Conservation (phyloP, 2,797 vertebrate species). For the Sparus aurata region DNA sequence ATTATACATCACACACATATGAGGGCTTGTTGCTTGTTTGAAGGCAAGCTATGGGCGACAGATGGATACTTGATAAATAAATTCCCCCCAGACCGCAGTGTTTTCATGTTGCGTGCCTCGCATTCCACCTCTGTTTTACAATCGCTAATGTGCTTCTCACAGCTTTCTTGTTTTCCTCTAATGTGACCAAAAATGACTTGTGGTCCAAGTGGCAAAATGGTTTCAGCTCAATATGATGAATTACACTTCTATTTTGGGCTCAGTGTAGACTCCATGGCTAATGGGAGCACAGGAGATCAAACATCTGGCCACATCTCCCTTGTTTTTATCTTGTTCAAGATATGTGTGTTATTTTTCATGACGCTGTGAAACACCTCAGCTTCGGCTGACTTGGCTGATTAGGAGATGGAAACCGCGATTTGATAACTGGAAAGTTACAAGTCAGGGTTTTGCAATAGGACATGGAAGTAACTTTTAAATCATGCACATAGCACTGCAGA, state of each 20-base stretch:
- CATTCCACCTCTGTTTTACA: conserved; percentile 86
- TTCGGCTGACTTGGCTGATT: conserved; percentile 45
- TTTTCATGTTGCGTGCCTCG: conserved; percentile 84
- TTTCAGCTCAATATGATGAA: conserved; percentile 71
- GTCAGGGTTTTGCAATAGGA: conserved; percentile 61
- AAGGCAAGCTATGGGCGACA: conserved; percentile 77
- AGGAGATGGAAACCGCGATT: conserved; percentile 42
- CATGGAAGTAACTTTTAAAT: conserved; percentile 59
- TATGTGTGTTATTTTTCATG: conserved; percentile 19
- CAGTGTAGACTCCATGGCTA: conserved; percentile 40
- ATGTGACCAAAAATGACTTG: conserved; percentile 79
- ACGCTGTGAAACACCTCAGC: conserved; percentile 28
- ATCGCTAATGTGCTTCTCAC: conserved; percentile 82
- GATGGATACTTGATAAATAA: conserved; percentile 84
- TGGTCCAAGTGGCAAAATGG: conserved; percentile 69
- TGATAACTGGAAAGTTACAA: conserved; percentile 62
- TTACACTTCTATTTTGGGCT: conserved; percentile 69
- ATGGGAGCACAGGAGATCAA: conserved; percentile 50
- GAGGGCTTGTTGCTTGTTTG: conserved; percentile 72
- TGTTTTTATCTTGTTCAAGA: conserved; percentile 43
- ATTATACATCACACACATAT: conserved; percentile 76
- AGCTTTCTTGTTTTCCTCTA: conserved; percentile 78
- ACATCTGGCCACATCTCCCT: conserved; percentile 51
- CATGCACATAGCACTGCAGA: conserved; percentile 18
- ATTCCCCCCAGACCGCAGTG: conserved; percentile 80